Evolutionary conservation across 2,113 vertebrate genomes (phyloP).

Genomic region (Aegithalos caudatus): DNA sequence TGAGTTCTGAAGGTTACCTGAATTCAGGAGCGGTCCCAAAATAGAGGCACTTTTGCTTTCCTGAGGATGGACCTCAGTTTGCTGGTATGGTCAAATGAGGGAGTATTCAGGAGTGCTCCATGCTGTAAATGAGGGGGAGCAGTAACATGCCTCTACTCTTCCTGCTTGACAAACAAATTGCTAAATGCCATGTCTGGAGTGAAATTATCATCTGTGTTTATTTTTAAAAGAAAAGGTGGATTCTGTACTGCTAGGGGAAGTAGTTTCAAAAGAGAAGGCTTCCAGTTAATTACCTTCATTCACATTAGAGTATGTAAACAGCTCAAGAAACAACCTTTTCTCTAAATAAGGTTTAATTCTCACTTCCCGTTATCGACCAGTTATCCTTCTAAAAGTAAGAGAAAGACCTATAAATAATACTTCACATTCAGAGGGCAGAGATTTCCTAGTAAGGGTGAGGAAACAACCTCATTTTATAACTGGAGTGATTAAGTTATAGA

Average conservation of each 20-base stretch:
- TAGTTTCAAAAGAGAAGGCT: not conserved
- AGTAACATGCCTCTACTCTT: not conserved
- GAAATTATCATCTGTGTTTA: not conserved
- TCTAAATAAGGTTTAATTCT: not conserved
- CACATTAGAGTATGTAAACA: not conserved
- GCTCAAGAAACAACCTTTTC: not conserved
- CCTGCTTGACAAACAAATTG: not conserved
- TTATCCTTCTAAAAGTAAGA: not conserved
- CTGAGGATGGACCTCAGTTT: not conserved
- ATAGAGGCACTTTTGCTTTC: not conserved
- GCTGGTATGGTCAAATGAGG: not conserved
- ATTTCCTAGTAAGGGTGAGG: slow-evolving; percentile 16
- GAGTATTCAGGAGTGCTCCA: not conserved
- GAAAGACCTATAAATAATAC: slow-evolving; percentile 8
- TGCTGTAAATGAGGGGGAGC: not conserved
- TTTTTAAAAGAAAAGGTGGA: slow-evolving; percentile 20
- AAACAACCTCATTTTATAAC: slow-evolving; percentile 44
- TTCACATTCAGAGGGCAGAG: slow-evolving; percentile 17
- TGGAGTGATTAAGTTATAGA: slow-evolving; percentile 31
- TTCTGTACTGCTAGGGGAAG: not conserved
- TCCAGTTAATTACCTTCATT: not conserved
- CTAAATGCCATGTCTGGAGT: not conserved
- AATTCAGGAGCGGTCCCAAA: not conserved
- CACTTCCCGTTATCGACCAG: not conserved
- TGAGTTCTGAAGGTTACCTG: not conserved